These are phyloP conservation scores for Drosophila punjabiensis DNA, from an alignment of 1,140 invertebrate genomes.

Conservation along the genomic window DNA sequence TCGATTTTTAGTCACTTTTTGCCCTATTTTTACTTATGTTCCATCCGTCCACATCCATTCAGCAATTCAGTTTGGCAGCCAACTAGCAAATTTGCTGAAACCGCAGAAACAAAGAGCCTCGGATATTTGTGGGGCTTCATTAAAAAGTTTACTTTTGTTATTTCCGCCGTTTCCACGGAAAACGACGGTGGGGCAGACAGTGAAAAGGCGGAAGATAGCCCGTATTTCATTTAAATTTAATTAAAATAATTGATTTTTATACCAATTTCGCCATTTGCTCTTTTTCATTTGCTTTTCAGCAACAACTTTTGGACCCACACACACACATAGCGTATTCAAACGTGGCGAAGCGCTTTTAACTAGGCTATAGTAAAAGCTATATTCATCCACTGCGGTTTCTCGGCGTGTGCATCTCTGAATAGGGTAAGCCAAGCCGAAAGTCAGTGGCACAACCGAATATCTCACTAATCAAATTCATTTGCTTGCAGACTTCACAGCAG, in stretches of 20 bases:
- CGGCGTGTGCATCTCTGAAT: slow-evolving; percentile 30
- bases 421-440: slow-evolving; percentile 25
- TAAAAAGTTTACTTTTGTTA: slow-evolving; percentile 28
- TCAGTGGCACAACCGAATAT: background rate
- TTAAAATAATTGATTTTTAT: slow-evolving; percentile 81
- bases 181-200: background rate
- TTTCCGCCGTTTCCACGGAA: slow-evolving; percentile 15
- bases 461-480: background rate
- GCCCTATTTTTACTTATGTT: slow-evolving; percentile 18
- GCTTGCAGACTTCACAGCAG: slow-evolving; percentile 61
- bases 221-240: slow-evolving; percentile 73
- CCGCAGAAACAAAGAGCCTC: slow-evolving; percentile 40
- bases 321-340: slow-evolving; percentile 48
- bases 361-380: slow-evolving; percentile 56
- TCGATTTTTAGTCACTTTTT: slow-evolving; percentile 57
- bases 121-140: slow-evolving; percentile 42
- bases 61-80: slow-evolving; percentile 8
- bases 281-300: slow-evolving; percentile 52
- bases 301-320: slow-evolving; percentile 53
- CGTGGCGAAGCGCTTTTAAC: slow-evolving; percentile 52
- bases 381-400: slow-evolving; percentile 32
- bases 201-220: slow-evolving; percentile 17
- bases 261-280: slow-evolving; percentile 24
- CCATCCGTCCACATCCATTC: background rate
- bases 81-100: slow-evolving; percentile 37